phyloP scores from a whole-genome alignment of 2,888 invertebrate genomes.

The Epistrophella euchroma region DNA sequence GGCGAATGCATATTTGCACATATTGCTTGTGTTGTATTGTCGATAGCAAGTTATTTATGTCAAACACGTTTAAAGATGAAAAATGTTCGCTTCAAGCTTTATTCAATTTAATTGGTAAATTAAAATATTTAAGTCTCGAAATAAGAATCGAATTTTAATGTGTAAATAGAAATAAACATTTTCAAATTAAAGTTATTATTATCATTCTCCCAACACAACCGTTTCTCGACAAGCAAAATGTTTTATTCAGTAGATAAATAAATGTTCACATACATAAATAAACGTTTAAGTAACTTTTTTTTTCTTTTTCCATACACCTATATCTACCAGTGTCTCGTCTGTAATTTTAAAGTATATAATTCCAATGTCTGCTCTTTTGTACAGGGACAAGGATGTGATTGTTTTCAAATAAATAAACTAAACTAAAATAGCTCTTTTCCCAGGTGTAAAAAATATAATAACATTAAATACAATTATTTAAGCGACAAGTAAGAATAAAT shows the following conservation, averaged over 20 bases:
- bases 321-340: too few species aligned
- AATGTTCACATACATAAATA: too few species aligned
- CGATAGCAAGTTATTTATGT: slow-evolving; percentile 4
- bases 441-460: too few species aligned
- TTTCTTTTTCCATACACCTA: too few species aligned
- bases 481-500: too few species aligned
- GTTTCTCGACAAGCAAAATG: background rate
- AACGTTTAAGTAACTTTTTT: too few species aligned
- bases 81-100: background rate
- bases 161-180: background rate
- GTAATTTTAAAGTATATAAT: too few species aligned
- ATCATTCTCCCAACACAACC: background rate
- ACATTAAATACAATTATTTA: too few species aligned
- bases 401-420: too few species aligned
- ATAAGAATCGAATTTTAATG: background rate
- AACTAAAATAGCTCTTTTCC: too few species aligned
- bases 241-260: slow-evolving; percentile 7
- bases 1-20: slow-evolving; percentile 11
- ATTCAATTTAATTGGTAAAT: slow-evolving; percentile 11
- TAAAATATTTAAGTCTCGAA: background rate
- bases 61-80: slow-evolving; percentile 1
- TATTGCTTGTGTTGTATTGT: background rate
- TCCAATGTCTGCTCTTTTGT: too few species aligned
- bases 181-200: background rate
- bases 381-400: too few species aligned